Evolutionary conservation across 2,797 vertebrate species (phyloP), one percentile per base, ranked within the genome.

Genomic region (Glossophaga mutica): DNA sequence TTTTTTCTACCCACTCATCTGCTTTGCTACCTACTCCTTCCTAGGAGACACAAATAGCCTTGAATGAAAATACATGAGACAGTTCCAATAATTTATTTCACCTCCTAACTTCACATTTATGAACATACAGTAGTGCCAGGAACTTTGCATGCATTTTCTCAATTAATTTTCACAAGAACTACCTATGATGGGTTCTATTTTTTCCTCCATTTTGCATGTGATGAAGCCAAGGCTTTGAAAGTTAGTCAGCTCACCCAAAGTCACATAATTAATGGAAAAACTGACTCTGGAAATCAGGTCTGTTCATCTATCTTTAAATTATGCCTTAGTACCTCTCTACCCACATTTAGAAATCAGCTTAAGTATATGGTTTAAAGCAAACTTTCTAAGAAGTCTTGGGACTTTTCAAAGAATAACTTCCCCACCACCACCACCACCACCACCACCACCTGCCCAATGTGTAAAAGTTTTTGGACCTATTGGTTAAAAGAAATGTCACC

Each of bases 41-140:
- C 78, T 19, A 34, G 9, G 82, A 90, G n/a, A 85, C 84, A 87
- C 37, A 94, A 94, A 90, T 77, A 96, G 19, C 1, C 74, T 78
- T 87, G 59, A 73, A 76, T 82, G 32, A 37, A 92, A 94, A 95
- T 57, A 94, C 24, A 37, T 32, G 18, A 84, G 37, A 34, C n/a
- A 48, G 39, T 79, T n/a, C 78, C n/a, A 34, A 46, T 71, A 57
- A 89, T 92, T 90, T 71, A 88, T 88, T 77, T 94, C 32, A 67
- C 62, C 62, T 91, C 44, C 34, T 81, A 55, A 73, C 48, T 94
- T 90, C 26, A 39, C 18, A 42, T 24, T 94, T 87, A 83, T 9
- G 24, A 78, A 50, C 44, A 50, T 44, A 67, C 18, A 14, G 4
- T 15, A 65, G 12, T 71, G 50, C 91, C 68, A 62, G 83, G 70